Evolutionary conservation across 1,140 invertebrate genomes (phyloP).

Genomic region (Pectinophora gossypiella): DNA sequence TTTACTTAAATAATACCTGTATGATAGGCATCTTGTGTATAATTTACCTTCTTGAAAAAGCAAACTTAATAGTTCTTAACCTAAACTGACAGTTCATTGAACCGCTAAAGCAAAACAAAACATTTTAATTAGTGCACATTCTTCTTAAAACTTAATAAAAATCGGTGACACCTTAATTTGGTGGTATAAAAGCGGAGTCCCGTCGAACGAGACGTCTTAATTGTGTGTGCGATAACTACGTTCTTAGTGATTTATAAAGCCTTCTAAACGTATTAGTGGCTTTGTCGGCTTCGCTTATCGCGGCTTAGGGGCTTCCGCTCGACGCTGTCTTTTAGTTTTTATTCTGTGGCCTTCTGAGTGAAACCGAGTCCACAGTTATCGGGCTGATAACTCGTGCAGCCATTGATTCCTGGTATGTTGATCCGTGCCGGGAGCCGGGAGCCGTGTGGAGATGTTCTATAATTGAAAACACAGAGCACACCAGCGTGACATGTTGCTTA

Average conservation of each 20-base stretch:
- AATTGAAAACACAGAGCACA: too few species aligned
- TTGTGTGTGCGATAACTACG: constrained; percentile 39
- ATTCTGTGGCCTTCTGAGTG: neutral
- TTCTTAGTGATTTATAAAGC: constrained; percentile 46
- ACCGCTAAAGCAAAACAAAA: too few species aligned
- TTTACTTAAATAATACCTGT: too few species aligned
- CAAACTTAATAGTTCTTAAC: too few species aligned
- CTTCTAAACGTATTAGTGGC: constrained; percentile 43
- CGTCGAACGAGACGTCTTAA: constrained; percentile 39
- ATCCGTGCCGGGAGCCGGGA: too few species aligned
- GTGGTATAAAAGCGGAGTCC: neutral
- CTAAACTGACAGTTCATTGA: too few species aligned
- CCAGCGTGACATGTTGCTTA: too few species aligned
- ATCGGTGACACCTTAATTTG: neutral
- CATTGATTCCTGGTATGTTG: too few species aligned
- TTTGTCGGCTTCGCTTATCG: constrained; percentile 53
- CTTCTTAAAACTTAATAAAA: neutral
- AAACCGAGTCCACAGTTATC: neutral
- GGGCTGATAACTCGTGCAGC: neutral
- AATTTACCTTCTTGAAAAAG: too few species aligned
- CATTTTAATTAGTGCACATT: too few species aligned
- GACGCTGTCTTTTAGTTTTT: constrained; percentile 20
- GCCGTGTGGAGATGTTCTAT: too few species aligned
- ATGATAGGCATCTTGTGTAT: too few species aligned
- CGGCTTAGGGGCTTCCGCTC: constrained; percentile 39